Evolutionary conservation across 2,797 vertebrate species (phyloP).

Genomic region (Lophotriccus pileatus): DNA sequence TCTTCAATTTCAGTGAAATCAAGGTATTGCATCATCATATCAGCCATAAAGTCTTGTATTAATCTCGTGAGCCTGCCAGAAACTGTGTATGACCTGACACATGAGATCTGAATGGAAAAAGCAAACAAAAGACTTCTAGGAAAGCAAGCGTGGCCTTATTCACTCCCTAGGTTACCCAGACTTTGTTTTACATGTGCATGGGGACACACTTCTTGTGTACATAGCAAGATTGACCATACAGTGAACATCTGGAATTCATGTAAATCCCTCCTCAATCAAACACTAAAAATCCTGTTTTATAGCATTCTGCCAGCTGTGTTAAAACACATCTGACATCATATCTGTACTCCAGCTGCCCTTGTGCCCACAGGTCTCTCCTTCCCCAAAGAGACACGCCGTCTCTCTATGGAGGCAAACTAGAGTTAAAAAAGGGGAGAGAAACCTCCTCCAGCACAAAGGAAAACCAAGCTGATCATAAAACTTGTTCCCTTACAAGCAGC

Average conservation of each 20-base stretch:
- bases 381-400: neutral
- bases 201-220: constrained; percentile 35
- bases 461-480: constrained; percentile 5
- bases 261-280: constrained; percentile 24
- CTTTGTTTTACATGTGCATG: constrained; percentile 33
- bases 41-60: neutral
- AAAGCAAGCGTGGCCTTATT: neutral
- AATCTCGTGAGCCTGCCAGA: constrained; percentile 21
- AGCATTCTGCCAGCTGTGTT: constrained; percentile 32
- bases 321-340: constrained; percentile 41
- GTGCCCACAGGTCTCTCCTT: constrained; percentile 24
- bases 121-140: constrained; percentile 32
- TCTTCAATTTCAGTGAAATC: neutral
- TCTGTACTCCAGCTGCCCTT: constrained; percentile 32
- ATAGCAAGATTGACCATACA: neutral
- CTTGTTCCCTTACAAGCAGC: neutral
- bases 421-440: neutral
- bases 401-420: neutral
- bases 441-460: neutral
- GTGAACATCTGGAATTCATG: constrained; percentile 58
- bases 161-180: neutral
- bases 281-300: constrained; percentile 7
- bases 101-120: neutral
- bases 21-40: neutral
- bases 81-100: neutral